A percentile compares a stretch with the other conserved stretches of the same genome.
These are phyloP conservation scores for Allolobophora icterica DNA, from an alignment of 2,888 invertebrate genomes.

Conservation along the genomic window DNA sequence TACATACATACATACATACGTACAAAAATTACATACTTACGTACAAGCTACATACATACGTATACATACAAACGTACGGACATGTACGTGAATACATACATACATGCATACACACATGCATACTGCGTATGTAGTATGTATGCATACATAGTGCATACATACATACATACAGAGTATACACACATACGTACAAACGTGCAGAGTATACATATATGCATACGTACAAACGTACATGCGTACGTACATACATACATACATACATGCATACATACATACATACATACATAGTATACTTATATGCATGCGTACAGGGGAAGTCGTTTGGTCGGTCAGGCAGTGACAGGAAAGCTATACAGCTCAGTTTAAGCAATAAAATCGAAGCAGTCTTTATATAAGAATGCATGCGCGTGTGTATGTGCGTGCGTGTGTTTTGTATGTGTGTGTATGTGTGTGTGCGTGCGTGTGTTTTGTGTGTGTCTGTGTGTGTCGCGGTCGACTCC, in stretches of 20 bases:
- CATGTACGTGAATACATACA: no score
- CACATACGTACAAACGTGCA: conserved; percentile 35
- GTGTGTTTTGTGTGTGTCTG: background rate
- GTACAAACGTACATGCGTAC: background rate
- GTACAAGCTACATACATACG: no score
- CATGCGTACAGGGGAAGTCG: conserved; percentile 9
- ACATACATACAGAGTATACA: background rate
- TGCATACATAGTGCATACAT: no score
- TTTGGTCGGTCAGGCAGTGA: background rate
- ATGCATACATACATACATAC: conserved; percentile 27
- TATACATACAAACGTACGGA: no score
- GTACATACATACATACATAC: conserved; percentile 39
- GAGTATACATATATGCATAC: conserved; percentile 12
- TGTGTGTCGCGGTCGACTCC: no score
- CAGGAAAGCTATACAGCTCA: background rate
- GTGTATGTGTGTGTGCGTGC: background rate
- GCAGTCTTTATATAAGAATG: background rate
- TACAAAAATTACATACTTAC: no score
- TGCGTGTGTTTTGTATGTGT: background rate
- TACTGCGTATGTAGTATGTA: no score
- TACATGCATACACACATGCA: no score
- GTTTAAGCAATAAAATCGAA: background rate
- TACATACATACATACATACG: no score
- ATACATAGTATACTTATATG: background rate
- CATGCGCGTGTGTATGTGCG: background rate